Percentiles rank a stretch among this genome's conserved stretches.
phyloP scores from a whole-genome alignment of 2,888 invertebrate genomes.

The Prosopocoilus inquinatus region DNA sequence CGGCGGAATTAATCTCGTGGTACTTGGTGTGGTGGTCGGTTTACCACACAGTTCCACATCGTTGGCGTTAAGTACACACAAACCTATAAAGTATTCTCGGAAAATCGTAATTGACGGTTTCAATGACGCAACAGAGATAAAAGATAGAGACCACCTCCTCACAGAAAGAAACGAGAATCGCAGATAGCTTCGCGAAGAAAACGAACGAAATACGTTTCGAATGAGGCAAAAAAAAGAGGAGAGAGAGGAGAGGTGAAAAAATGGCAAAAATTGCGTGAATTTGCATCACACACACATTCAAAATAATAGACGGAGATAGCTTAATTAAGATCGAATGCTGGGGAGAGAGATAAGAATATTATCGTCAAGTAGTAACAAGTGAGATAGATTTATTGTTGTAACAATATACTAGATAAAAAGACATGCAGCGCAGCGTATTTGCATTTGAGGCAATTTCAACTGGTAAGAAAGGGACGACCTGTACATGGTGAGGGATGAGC shows the following conservation, averaged over 20 bases:
- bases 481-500: not conserved
- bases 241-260: not conserved
- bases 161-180: constrained; percentile 1
- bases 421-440: constrained; percentile 24
- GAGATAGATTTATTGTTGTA: constrained; percentile 22
- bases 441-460: constrained; percentile 23
- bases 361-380: constrained; percentile 7
- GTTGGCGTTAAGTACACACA: not conserved
- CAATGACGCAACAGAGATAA: constrained; percentile 13
- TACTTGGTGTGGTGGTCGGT: not conserved
- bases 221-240: not conserved
- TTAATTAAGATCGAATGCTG: constrained; percentile 16
- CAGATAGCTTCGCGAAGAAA: not conserved
- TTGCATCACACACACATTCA: constrained; percentile 26
- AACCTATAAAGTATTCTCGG: constrained; percentile 7
- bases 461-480: constrained; percentile 7
- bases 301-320: constrained; percentile 17
- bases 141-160: constrained; percentile 4
- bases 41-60: not conserved
- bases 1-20: not conserved
- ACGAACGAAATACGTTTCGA: not conserved
- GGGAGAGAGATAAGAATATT: constrained; percentile 17
- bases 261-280: constrained; percentile 19
- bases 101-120: constrained; percentile 14
- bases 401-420: constrained; percentile 24